Evolutionary conservation across 2,113 vertebrate genomes (phyloP).

Genomic region (Malurus cyaneus): DNA sequence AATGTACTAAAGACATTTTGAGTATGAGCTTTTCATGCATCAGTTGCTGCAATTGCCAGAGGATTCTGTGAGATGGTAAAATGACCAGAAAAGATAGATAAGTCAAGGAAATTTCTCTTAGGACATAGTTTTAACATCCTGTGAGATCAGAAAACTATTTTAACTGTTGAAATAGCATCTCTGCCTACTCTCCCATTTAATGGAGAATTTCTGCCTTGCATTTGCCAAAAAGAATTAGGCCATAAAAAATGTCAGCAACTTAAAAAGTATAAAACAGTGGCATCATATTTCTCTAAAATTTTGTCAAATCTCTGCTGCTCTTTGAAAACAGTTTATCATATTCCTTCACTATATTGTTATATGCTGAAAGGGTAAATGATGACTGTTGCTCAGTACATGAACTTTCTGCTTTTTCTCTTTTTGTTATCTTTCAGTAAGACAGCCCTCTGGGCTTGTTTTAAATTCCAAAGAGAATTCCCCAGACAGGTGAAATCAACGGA

Average conservation of each 20-base stretch:
- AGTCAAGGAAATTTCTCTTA: neutral
- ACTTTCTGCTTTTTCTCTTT: neutral
- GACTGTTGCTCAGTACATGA: neutral
- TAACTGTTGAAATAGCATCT: neutral
- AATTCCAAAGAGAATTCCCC: slow-evolving; percentile 14
- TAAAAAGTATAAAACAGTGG: neutral
- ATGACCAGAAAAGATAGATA: slow-evolving; percentile 22
- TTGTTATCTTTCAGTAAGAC: slow-evolving; percentile 17
- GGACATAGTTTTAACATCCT: neutral
- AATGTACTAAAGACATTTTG: neutral
- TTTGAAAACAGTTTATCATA: neutral
- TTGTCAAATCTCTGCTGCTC: neutral
- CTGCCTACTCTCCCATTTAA: neutral
- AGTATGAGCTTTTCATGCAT: neutral
- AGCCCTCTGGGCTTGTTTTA: slow-evolving; percentile 5
- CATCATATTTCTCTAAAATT: neutral
- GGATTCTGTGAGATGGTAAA: neutral
- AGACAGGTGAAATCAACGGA: slow-evolving; percentile 47
- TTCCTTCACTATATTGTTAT: neutral
- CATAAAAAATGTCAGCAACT: neutral
- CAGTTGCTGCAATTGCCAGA: neutral
- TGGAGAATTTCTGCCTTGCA: neutral
- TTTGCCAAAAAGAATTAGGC: neutral
- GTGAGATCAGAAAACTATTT: neutral
- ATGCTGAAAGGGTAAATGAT: neutral